phyloP scores from a whole-genome alignment of 2,888 invertebrate species.

The Falcaria lacertinaria region DNA sequence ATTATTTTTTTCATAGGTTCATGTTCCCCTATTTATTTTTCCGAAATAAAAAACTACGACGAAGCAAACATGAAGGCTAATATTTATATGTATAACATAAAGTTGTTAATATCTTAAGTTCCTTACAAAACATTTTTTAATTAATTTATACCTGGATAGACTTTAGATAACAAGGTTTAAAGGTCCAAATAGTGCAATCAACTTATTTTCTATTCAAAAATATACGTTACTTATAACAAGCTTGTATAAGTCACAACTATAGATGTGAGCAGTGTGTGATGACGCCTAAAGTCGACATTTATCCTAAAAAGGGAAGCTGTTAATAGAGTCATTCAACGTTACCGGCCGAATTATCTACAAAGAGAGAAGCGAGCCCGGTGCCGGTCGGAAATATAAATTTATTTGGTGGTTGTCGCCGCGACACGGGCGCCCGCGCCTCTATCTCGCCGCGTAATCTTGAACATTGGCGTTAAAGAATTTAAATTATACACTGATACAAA shows the following conservation, averaged over 20 bases:
- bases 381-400: slow-evolving; percentile 79
- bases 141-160: no score
- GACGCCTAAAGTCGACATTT: slow-evolving; percentile 68
- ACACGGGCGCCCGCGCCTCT: slow-evolving; percentile 76
- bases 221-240: no score
- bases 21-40: no score
- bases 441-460: slow-evolving; percentile 77
- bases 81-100: no score
- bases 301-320: slow-evolving; percentile 79
- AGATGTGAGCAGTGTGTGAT: slow-evolving; percentile 48
- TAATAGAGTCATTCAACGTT: slow-evolving; percentile 80
- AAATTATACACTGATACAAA: slow-evolving; percentile 79
- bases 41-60: no score
- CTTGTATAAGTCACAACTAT: slow-evolving; percentile 32
- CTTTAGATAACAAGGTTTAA: no score
- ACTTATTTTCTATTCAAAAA: no score
- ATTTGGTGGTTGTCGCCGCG: slow-evolving; percentile 72
- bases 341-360: slow-evolving; percentile 79
- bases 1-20: no score
- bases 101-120: no score
- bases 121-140: no score
- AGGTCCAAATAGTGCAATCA: no score
- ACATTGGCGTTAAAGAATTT: slow-evolving; percentile 81
- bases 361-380: slow-evolving; percentile 67
- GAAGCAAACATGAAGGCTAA: no score